These are phyloP conservation scores for Pomacea canaliculata DNA, from an alignment of 2,888 invertebrate species.

Conservation along the genomic window DNA sequence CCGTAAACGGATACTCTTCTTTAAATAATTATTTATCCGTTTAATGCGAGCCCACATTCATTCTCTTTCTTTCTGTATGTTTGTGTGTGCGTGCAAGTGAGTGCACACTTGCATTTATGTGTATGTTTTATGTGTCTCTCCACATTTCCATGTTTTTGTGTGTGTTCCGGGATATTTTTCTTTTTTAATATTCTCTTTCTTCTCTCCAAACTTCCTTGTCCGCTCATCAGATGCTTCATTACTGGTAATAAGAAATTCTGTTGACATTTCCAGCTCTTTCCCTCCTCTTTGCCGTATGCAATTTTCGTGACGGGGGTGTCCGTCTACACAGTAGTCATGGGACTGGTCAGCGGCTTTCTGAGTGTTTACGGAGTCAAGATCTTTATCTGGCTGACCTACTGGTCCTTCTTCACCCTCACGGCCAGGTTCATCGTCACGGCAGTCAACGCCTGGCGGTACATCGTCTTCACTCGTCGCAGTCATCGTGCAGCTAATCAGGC, in stretches of 20 bases:
- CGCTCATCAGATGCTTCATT: no score
- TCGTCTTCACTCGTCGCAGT: background rate
- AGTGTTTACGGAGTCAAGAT: constrained; percentile 33
- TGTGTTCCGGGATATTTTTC: background rate
- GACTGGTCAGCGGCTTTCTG: constrained; percentile 31
- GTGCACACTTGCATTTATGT: background rate
- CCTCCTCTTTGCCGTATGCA: constrained; percentile 29
- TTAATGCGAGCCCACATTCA: no score
- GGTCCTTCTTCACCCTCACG: constrained; percentile 37
- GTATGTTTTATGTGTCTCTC: no score
- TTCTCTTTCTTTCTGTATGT: no score
- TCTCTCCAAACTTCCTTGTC: no score
- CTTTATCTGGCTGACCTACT: constrained; percentile 44
- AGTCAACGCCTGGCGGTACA: constrained; percentile 31
- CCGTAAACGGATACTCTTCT: background rate
- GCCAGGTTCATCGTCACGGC: constrained; percentile 30
- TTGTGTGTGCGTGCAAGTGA: background rate
- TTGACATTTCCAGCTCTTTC: constrained; percentile 23
- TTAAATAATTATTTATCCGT: no score
- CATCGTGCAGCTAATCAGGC: no score
- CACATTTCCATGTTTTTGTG: background rate
- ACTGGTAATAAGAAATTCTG: no score
- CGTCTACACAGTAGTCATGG: constrained; percentile 32
- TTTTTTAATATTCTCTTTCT: no score
- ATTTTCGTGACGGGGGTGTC: constrained; percentile 27